A percentile compares a stretch with the other conserved stretches of the same genome.
Evolutionary conservation across 1,140 invertebrate genomes (phyloP).

Genomic region (Odontomachus brunneus): DNA sequence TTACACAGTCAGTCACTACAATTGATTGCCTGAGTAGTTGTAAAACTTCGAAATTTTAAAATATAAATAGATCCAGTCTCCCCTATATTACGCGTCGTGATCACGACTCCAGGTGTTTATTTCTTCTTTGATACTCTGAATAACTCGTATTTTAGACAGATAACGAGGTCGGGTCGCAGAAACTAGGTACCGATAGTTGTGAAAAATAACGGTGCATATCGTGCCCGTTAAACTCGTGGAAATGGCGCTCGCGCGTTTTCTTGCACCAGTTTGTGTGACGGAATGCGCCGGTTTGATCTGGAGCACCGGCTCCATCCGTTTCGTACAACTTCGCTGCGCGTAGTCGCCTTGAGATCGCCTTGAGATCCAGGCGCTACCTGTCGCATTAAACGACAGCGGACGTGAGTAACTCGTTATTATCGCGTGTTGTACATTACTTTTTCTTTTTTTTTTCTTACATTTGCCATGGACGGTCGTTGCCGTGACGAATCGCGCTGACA

Average conservation of each 20-base stretch:
- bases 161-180: background rate
- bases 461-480: background rate
- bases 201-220: conserved; percentile 30
- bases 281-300: conserved; percentile 32
- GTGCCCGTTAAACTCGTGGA: conserved; percentile 29
- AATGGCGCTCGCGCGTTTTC: conserved; percentile 24
- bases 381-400: conserved; percentile 12
- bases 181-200: background rate
- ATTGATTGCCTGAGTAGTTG: too few relatives aligned
- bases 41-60: too few relatives aligned
- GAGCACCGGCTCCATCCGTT: conserved; percentile 18
- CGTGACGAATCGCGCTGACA: background rate
- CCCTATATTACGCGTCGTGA: too few relatives aligned
- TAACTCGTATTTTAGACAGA: too few relatives aligned
- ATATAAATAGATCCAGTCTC: too few relatives aligned
- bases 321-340: conserved; percentile 3
- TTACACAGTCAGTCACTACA: too few relatives aligned
- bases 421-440: background rate
- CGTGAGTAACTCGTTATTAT: conserved; percentile 19
- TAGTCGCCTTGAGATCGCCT: conserved; percentile 17
- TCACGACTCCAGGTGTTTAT: too few relatives aligned
- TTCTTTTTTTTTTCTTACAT: conserved; percentile 17
- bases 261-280: background rate
- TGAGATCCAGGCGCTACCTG: conserved; percentile 15
- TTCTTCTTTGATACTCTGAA: too few relatives aligned